phyloP scores from a whole-genome alignment of 1,140 invertebrate genomes.

The Plutomurus gul region DNA sequence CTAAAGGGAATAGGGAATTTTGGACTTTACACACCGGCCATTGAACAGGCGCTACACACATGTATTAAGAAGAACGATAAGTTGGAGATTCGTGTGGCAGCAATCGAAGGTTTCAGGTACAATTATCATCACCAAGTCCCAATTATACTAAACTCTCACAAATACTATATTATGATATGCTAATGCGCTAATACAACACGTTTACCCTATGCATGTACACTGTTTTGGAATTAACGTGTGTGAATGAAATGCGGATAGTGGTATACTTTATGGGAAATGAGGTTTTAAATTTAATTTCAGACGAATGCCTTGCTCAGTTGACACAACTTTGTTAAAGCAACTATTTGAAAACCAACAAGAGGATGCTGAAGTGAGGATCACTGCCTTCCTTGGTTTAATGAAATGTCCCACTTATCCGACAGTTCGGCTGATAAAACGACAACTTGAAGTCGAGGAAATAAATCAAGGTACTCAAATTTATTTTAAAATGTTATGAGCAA shows the following conservation, averaged over 20 bases:
- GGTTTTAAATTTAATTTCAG: conserved; percentile 47
- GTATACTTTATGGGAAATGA: neutral
- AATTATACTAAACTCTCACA: too few species aligned
- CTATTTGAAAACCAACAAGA: conserved; percentile 72
- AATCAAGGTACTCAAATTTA: conserved; percentile 73
- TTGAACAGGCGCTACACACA: conserved; percentile 63
- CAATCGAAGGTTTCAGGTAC: conserved; percentile 74
- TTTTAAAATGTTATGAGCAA: neutral
- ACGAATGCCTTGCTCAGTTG: conserved; percentile 54
- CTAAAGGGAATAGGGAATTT: conserved; percentile 88
- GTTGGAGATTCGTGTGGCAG: conserved; percentile 68
- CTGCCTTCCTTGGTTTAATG: conserved; percentile 86
- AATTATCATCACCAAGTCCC: too few species aligned
- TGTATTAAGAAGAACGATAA: conserved; percentile 66
- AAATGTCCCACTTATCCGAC: conserved; percentile 78
- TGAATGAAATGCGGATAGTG: neutral
- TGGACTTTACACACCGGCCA: conserved; percentile 68
- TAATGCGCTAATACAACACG: neutral
- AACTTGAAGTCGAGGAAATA: conserved; percentile 74
- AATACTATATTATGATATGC: neutral
- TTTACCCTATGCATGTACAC: neutral
- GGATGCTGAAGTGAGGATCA: conserved; percentile 83
- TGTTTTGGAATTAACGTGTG: neutral
- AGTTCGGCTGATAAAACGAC: conserved; percentile 71
- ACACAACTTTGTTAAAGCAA: conserved; percentile 63